These are phyloP conservation scores for Microctonus brassicae DNA, from an alignment of 2,888 invertebrate genomes.

Conservation along the genomic window DNA sequence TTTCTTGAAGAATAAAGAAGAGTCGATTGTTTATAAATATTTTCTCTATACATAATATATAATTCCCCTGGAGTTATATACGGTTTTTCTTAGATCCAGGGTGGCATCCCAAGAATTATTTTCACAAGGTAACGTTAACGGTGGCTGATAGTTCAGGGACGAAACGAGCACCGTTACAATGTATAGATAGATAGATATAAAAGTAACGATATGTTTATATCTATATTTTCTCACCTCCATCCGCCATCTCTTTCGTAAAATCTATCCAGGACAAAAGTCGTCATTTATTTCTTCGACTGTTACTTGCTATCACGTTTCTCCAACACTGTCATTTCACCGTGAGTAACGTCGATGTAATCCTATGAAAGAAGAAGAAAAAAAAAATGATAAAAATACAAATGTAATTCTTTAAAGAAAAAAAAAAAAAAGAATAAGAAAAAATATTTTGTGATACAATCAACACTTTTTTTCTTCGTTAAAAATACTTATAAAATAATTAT, in stretches of 20 bases:
- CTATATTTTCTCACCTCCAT: conserved; percentile 12
- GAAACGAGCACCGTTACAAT: too few relatives aligned
- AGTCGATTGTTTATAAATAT: too few relatives aligned
- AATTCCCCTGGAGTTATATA: too few relatives aligned
- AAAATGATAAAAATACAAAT: neutral
- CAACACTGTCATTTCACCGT: conserved; percentile 21
- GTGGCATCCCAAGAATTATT: too few relatives aligned
- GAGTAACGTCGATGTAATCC: neutral
- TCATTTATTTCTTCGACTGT: conserved; percentile 15
- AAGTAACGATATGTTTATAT: neutral
- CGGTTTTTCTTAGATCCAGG: too few relatives aligned
- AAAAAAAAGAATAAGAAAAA: too few relatives aligned
- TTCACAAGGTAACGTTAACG: too few relatives aligned
- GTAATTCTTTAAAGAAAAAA: neutral
- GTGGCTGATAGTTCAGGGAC: too few relatives aligned
- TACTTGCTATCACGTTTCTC: neutral
- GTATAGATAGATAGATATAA: too few relatives aligned
- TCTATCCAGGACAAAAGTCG: conserved; percentile 22
- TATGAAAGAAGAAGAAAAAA: neutral
- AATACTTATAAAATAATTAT: neutral
- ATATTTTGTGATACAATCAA: neutral
- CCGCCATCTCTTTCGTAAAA: conserved; percentile 9
- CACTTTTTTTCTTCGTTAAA: neutral
- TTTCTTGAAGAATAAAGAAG: too few relatives aligned
- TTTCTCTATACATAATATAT: too few relatives aligned